Percentiles rank a stretch among this genome's conserved stretches.
Conservation (phyloP, 2,797 vertebrate species). For the Propithecus perrieri region DNA sequence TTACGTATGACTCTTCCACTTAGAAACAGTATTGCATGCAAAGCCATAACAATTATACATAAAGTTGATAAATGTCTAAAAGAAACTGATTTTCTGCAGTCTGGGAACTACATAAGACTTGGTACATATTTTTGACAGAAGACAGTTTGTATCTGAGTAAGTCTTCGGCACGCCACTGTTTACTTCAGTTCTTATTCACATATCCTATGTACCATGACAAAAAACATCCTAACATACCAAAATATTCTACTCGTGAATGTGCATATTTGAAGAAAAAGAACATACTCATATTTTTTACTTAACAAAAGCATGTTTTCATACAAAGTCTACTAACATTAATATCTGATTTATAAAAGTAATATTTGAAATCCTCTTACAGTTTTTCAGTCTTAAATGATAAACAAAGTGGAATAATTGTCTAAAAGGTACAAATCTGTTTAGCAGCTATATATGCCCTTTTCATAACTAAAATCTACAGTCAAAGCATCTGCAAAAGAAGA, state of each 20-base stretch:
- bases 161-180: not conserved
- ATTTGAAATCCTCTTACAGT: not conserved
- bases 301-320: not conserved
- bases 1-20: not conserved
- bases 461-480: not conserved
- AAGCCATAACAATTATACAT: not conserved
- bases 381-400: not conserved
- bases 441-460: not conserved
- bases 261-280: not conserved
- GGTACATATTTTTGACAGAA: slow-evolving; percentile 15
- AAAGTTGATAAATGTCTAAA: not conserved
- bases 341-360: slow-evolving; percentile 33
- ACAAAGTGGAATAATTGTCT: not conserved
- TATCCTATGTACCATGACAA: not conserved
- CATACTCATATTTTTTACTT: not conserved
- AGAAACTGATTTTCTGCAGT: not conserved
- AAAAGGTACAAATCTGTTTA: slow-evolving; percentile 1
- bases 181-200: not conserved
- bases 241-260: not conserved
- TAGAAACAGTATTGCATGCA: not conserved
- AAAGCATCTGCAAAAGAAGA: not conserved
- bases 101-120: not conserved
- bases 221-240: not conserved
- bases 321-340: slow-evolving; percentile 17
- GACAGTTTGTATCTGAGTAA: not conserved